phyloP scores from a whole-genome alignment of 1,140 invertebrate genomes.

The Brachystomella parvula region DNA sequence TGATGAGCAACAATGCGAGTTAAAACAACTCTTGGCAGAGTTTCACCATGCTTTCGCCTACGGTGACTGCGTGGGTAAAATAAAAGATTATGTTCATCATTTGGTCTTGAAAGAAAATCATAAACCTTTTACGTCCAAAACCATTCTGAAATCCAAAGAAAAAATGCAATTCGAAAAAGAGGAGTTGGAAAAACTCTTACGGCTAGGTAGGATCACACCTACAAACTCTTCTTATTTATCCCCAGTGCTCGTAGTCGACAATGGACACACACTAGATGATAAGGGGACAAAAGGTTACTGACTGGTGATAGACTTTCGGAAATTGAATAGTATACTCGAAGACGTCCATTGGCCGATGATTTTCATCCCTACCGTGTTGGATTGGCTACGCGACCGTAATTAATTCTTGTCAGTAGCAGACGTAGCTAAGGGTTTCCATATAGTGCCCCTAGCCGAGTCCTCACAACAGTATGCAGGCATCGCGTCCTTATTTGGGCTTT shows the following conservation, averaged over 20 bases:
- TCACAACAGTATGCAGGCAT: slow-evolving; percentile 45
- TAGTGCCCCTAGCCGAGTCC: slow-evolving; percentile 42
- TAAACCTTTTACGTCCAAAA: neutral
- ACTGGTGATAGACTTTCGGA: neutral
- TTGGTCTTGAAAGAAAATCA: neutral
- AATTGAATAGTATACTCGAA: neutral
- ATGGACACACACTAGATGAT: neutral
- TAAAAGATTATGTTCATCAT: neutral
- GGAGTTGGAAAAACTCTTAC: neutral
- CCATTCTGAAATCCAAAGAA: neutral
- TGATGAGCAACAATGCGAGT: neutral
- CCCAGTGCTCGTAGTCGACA: neutral
- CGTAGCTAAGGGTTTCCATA: slow-evolving; percentile 45
- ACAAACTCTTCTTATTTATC: neutral
- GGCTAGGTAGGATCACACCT: neutral
- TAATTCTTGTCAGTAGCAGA: slow-evolving; percentile 40
- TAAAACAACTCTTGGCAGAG: neutral
- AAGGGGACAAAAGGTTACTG: neutral
- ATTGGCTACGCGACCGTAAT: slow-evolving; percentile 39
- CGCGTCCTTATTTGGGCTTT: slow-evolving; percentile 41
- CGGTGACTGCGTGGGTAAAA: neutral
- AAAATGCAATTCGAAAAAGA: neutral
- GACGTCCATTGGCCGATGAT: slow-evolving; percentile 42
- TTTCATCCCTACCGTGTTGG: slow-evolving; percentile 44
- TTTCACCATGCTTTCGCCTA: neutral